Evolutionary conservation across 2,113 vertebrate species (phyloP).

Genomic region (Eubucco bourcierii): DNA sequence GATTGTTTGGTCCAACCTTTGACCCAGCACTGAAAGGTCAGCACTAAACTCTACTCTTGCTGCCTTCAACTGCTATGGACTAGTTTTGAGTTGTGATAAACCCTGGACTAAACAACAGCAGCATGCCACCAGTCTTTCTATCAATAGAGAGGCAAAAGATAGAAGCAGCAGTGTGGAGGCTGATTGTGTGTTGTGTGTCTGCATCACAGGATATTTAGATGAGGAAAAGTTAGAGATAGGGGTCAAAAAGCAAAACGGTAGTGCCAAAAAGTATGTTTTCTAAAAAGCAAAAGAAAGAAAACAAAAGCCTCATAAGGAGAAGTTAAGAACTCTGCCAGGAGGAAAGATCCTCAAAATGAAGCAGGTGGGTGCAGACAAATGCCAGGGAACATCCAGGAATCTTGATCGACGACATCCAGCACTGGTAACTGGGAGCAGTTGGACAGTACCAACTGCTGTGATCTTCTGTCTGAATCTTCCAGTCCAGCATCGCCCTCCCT

Average conservation of each 20-base stretch:
- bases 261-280: not conserved
- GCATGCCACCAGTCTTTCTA: not conserved
- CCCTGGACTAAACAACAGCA: not conserved
- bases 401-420: not conserved
- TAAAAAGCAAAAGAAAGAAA: not conserved
- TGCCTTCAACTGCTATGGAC: not conserved
- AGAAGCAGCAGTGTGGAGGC: not conserved
- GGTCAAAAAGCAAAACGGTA: not conserved
- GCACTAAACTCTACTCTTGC: too few species aligned
- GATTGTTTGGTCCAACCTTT: not conserved
- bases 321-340: not conserved
- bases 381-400: not conserved
- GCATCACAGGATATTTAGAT: not conserved
- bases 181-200: not conserved
- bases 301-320: not conserved
- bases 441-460: accelerated
- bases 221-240: not conserved
- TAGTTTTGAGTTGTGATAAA: not conserved
- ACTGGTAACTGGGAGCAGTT: not conserved
- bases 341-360: not conserved
- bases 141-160: not conserved
- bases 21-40: too few species aligned
- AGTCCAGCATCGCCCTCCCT: not conserved
- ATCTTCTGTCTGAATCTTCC: not conserved
- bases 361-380: not conserved